phyloP scores from a whole-genome alignment of 2,113 vertebrate species.

The Nematolebias whitei region DNA sequence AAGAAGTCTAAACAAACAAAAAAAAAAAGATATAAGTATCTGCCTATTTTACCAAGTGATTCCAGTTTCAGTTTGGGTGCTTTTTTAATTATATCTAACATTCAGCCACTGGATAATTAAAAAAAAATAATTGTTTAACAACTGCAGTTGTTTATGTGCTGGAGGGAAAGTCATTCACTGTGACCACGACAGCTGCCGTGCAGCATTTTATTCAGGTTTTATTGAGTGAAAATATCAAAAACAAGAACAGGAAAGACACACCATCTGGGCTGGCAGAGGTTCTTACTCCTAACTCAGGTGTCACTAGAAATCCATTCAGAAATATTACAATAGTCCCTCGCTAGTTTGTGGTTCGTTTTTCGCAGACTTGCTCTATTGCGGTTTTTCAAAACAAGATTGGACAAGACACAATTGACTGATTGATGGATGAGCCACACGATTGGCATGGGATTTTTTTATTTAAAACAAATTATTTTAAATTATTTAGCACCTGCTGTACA shows the following conservation, averaged over 20 bases:
- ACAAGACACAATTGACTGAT: no score
- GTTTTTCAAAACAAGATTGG: no score
- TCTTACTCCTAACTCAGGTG: conserved; percentile 18
- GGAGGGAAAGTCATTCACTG: conserved; percentile 11
- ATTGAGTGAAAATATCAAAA: conserved; percentile 28
- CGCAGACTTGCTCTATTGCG: no score
- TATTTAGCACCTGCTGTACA: no score
- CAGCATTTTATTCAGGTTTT: conserved; percentile 23
- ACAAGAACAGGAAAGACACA: conserved; percentile 14
- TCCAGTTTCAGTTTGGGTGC: background rate
- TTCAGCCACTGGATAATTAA: no score
- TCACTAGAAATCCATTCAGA: conserved; percentile 21
- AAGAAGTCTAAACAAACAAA: background rate
- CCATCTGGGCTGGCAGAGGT: conserved; percentile 33
- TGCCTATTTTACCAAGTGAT: conserved; percentile 13
- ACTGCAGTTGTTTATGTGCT: no score
- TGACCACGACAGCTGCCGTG: conserved; percentile 4
- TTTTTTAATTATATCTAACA: background rate
- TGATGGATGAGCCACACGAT: no score
- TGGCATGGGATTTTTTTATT: no score
- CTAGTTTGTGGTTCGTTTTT: no score
- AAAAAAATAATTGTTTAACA: no score
- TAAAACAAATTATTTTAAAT: no score
- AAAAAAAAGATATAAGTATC: conserved; percentile 4
- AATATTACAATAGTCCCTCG: no score